Evolutionary conservation across 2,797 vertebrate genomes (phyloP).

Genomic region (Crenuchus spilurus): DNA sequence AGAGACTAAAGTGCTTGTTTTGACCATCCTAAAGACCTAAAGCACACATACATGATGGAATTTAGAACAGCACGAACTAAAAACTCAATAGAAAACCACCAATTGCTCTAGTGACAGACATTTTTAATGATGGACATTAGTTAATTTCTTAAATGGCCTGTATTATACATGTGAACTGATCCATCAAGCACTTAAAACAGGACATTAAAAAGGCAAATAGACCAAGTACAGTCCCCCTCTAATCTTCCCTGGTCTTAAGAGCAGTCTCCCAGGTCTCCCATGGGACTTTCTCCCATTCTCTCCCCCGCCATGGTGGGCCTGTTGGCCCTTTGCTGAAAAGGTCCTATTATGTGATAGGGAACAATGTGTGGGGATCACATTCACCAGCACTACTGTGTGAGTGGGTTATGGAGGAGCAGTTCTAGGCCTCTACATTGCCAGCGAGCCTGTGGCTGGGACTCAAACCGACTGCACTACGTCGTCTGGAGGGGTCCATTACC

Average conservation of each 20-base stretch:
- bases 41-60: conserved; percentile 25
- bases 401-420: conserved; percentile 63
- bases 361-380: conserved; percentile 84
- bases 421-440: conserved; percentile 64
- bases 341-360: conserved; percentile 75
- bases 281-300: conserved; percentile 60
- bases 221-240: conserved; percentile 49
- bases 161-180: conserved; percentile 15
- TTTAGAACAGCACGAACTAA: background rate
- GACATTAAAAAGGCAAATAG: conserved; percentile 43
- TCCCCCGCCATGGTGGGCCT: conserved; percentile 54
- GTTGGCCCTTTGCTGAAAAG: conserved; percentile 75
- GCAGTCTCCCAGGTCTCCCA: conserved; percentile 81
- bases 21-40: conserved; percentile 86
- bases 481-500: conserved; percentile 75
- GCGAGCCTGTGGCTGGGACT: conserved; percentile 61
- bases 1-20: conserved; percentile 81
- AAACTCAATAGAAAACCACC: background rate
- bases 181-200: conserved; percentile 9
- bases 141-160: background rate
- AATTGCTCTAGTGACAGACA: background rate
- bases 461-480: conserved; percentile 55
- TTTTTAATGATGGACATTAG: background rate
- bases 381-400: conserved; percentile 76
- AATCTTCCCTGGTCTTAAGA: conserved; percentile 76